Evolutionary conservation across 1,140 invertebrate genomes (phyloP), one percentile per base, ranked within the genome.

Genomic region (Sminthurinus signatus): DNA sequence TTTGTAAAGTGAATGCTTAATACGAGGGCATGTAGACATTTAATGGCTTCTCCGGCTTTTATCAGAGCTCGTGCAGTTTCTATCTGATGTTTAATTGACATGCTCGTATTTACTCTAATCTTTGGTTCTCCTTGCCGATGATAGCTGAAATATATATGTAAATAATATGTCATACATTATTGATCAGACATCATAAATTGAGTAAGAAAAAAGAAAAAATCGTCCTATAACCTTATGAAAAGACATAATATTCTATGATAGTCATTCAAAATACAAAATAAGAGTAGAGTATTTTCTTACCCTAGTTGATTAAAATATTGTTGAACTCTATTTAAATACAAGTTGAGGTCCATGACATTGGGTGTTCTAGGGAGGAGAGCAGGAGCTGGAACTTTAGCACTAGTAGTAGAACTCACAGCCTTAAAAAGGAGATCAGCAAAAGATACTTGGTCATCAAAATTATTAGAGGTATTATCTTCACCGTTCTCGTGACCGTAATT

Each of bases 21-120:
- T 2, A 72, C 59, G 12, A 72, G 50, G 27, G 70, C 70, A 46
- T 72, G 70, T 14, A 72, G 61, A 28, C 70, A 72, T 61, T 72
- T 72, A 44, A 72, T 72, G 4, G 57, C 56, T 39, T 68, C 59
- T 15, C 60, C 63, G 36, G 63, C 63, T 63, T 63, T 62, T 21
- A 72, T 67, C 4, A 72, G 4, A 0, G 65, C 28, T 25, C 42
- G 28, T 1, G 66, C 70, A 21, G 64, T 69, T 17, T 67, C 50
- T 50, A 67, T 64, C 25, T 60, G 54, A 44, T 69, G 60, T 39
- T 66, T 65, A 15, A 72, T 60, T 12, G 70, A 72, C 48, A 69
- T 46, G 29, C 63, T 43, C 0, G 64, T 61, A 44, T 56, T 62
- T 2, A 72, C 61, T 3, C 46, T 28, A 29, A 69, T 72, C n/a